Evolutionary conservation across 1,140 invertebrate species (phyloP), one percentile per base, ranked within the genome.

Genomic region (Tyrophagus putrescentiae): DNA sequence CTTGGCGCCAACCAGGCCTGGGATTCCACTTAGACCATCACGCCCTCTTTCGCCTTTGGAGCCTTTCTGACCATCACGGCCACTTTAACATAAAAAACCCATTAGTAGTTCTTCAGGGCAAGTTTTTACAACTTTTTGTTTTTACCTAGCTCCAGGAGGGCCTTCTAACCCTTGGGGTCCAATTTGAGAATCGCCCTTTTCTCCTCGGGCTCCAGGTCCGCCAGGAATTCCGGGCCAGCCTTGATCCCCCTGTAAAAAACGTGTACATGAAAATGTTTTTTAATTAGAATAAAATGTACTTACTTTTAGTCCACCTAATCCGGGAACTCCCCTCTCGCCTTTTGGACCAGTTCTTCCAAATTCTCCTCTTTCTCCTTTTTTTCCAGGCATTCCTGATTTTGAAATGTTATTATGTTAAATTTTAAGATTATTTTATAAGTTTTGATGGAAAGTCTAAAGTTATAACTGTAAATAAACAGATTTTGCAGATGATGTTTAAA

Each of bases 291-390:
- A n/a, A n/a, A n/a, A n/a, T n/a, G n/a, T n/a, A n/a, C n/a, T n/a
- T n/a, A n/a, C 52, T 54, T 54, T 54, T 4, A 13, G 13, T 32
- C 52, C 52, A 11, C 31, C 13, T 5, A 54, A 33, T 18, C 52
- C 52, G n/a, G 52, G 52, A n/a, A 54, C 18, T 27, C 56, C 33
- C 21, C 9, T 1, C 45, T 58, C 34, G 3, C 56, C 56, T 13
- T 58, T 23, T 4, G 13, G 3, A 16, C 56, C 56, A 50, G 44
- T 5, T 23, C 31, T 58, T 57, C 69, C 70, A 41, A 62, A 62
- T 5, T 68, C 58, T 53, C 71, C 65, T 61, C 60, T 60, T 23
- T 68, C 62, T 61, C 69, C 69, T 54, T 67, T 65, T 11, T 64
- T 68, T 48, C 56, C 56, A 45, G 56, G 56, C 31, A 58, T 57